Conservation (phyloP, 1,140 invertebrate genomes). For the Alviniconcha marisindica region DNA sequence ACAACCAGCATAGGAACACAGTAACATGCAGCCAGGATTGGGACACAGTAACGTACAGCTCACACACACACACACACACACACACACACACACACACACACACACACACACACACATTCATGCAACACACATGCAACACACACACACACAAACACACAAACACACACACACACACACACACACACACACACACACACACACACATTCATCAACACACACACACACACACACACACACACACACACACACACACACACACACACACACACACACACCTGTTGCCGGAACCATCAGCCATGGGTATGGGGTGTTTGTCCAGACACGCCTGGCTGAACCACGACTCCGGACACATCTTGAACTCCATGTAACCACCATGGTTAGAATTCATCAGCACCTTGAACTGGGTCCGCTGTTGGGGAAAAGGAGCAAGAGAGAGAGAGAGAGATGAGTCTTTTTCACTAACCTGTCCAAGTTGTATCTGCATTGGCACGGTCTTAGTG, state of each 20-base stretch:
- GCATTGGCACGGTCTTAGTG: no score
- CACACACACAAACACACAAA: neutral
- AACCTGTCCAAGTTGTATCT: no score
- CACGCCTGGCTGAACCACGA: neutral
- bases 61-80: no score
- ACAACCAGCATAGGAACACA: no score
- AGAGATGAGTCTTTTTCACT: no score
- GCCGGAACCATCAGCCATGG: slow-evolving; percentile 2
- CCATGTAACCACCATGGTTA: slow-evolving; percentile 6
- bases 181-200: slow-evolving; percentile 7
- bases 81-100: no score
- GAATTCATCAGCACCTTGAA: slow-evolving; percentile 27
- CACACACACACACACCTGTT: slow-evolving; percentile 4
- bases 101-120: no score
- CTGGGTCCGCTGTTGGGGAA: neutral
- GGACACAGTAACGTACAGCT: no score
- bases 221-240: slow-evolving; percentile 19
- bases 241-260: slow-evolving; percentile 19
- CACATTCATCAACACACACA: neutral
- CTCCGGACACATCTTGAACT: slow-evolving; percentile 17
- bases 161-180: neutral
- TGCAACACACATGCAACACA: neutral
- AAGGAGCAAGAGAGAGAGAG: no score
- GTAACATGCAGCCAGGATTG: no score
- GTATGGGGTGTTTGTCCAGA: neutral